These are phyloP conservation scores for Lepas anatifera DNA, from an alignment of 2,888 invertebrate species.

Conservation along the genomic window DNA sequence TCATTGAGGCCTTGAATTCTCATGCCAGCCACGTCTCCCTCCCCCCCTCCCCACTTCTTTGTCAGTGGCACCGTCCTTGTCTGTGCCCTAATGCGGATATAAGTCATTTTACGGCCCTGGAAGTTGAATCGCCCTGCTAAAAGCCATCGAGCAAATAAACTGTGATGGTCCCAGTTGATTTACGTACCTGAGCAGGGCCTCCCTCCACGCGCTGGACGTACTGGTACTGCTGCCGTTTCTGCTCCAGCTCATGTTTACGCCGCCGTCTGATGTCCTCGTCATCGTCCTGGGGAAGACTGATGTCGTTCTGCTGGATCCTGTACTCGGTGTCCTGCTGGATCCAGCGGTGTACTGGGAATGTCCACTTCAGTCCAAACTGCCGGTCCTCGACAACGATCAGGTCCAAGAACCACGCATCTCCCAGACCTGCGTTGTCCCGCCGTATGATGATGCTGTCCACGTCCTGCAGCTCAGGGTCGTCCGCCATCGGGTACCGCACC, in stretches of 20 bases:
- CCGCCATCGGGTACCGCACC: not conserved
- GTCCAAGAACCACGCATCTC: conserved; percentile 33
- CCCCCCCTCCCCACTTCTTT: no score
- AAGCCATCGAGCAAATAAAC: no score
- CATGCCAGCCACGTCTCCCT: no score
- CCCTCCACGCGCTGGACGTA: not conserved
- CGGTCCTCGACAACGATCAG: conserved; percentile 24
- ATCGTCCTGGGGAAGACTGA: conserved; percentile 34
- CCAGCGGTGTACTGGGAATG: conserved; percentile 35
- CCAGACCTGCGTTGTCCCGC: conserved; percentile 32
- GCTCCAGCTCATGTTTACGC: not conserved
- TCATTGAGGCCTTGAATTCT: no score
- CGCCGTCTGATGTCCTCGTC: not conserved
- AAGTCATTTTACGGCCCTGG: no score
- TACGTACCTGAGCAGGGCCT: not conserved
- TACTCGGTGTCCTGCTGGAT: conserved; percentile 31
- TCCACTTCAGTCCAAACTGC: conserved; percentile 14
- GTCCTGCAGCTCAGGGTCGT: conserved; percentile 11
- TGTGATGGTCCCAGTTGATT: no score
- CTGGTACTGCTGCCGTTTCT: not conserved
- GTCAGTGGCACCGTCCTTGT: no score
- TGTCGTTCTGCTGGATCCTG: conserved; percentile 32
- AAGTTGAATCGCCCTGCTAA: no score
- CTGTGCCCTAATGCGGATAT: no score
- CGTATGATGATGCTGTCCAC: conserved; percentile 32